Base-by-base conservation (phyloP, 2,888 invertebrate species). In the Morpho achilles region DNA sequence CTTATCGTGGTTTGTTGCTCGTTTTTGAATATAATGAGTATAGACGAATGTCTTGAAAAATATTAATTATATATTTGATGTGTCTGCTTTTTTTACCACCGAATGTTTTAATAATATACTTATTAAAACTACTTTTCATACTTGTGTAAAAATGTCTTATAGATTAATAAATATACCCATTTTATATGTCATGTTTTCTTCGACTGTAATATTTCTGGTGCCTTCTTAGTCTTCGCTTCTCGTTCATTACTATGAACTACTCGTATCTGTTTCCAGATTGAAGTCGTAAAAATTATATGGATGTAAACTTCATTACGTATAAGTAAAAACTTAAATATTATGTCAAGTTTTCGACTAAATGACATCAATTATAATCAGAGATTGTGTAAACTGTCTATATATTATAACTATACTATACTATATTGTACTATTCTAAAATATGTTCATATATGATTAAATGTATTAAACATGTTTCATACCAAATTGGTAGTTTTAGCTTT, bases 401-500 rank as follows among this genome's bases (percentile, higher is more conserved):
- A 43, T 43, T 10, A 63, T 63, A 62, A 63, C 54, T 49, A 16
- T 16, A 16, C 16, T 16, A 16, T 16, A 46, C 54, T 58, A 58
- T 62, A 62, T 55, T 57, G 9, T 60, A 58, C 59, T 62, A 55
- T 60, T 50, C 48, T 53, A 54, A 61, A 58, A 60, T 65, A 62
- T 55, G 62, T 64, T 61, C 58, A 59, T 56, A 59, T 53, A 56
- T 46, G 39, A n/a, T 45, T 45, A 45, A 16, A 52, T 68, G 58
- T 71, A 67, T 65, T 66, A 66, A 67, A 70, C 67, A 65, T 47
- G 64, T 58, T 72, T 73, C 62, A 73, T 77, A 80, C 78, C 75
- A 67, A 75, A 71, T 70, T 72, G 74, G 75, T 80, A 79, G 76
- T 66, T 73, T 77, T 75, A 67, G 73, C 69, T 73, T 67, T 74